Conservation (phyloP, 2,113 vertebrate genomes). For the Engystomops pustulosus region DNA sequence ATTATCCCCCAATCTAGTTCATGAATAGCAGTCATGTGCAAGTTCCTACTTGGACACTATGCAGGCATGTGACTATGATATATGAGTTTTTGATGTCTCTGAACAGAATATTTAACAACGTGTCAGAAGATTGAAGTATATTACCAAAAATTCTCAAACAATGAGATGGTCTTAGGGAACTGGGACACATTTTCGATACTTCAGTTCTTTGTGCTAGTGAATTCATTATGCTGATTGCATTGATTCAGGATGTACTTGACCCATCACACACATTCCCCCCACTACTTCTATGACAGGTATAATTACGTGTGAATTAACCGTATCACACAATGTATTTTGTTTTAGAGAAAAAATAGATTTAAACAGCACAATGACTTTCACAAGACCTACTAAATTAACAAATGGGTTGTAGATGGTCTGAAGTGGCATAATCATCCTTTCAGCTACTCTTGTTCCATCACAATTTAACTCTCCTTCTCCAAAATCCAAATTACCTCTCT, state of each 20-base stretch:
- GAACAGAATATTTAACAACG: neutral
- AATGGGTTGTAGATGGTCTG: conserved; percentile 31
- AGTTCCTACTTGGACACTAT: no score
- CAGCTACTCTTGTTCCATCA: conserved; percentile 41
- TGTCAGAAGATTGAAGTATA: neutral
- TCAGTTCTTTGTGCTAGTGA: neutral
- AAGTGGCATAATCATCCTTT: conserved; percentile 54
- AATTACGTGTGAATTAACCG: conserved; percentile 39
- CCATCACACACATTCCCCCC: conserved; percentile 2
- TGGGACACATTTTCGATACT: neutral
- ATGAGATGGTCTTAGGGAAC: neutral
- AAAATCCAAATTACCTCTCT: conserved; percentile 57
- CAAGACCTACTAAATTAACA: conserved; percentile 54
- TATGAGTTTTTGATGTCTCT: no score
- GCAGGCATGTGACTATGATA: no score
- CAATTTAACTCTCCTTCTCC: conserved; percentile 51
- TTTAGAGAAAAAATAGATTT: conserved; percentile 34
- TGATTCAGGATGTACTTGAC: conserved; percentile 46
- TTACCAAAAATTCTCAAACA: neutral
- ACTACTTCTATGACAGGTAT: conserved; percentile 9
- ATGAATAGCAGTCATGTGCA: no score
- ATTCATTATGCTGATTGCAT: conserved; percentile 50
- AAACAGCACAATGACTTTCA: conserved; percentile 55
- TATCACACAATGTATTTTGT: conserved; percentile 43
- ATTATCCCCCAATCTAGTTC: no score